These are phyloP conservation scores for Fulica atra DNA, from an alignment of 2,113 vertebrate genomes.

Conservation along the genomic window DNA sequence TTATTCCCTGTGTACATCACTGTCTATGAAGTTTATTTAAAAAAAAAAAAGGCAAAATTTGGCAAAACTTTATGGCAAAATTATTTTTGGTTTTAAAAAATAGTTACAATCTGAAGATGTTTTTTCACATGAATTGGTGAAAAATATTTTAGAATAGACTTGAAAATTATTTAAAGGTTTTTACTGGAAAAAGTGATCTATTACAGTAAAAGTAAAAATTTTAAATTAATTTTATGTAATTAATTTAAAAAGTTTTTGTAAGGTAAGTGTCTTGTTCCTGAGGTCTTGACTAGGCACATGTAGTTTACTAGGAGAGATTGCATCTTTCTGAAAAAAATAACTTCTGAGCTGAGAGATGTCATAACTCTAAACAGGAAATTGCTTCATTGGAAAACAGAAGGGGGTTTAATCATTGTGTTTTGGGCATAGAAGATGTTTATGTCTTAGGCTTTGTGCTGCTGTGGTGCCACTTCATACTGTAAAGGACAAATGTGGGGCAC, in stretches of 20 bases:
- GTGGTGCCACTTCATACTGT: background rate
- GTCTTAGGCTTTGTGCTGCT: background rate
- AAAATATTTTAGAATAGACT: background rate
- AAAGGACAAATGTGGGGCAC: background rate
- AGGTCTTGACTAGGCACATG: background rate
- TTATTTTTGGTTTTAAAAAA: background rate
- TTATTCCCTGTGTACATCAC: background rate
- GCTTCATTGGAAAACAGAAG: background rate
- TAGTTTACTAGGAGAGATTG: background rate
- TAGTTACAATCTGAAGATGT: background rate
- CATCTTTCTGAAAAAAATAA: background rate
- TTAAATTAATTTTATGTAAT: too few relatives aligned
- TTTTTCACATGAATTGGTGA: background rate
- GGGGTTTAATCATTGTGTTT: background rate
- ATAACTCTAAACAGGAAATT: background rate
- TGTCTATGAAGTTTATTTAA: background rate
- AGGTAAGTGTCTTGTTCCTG: background rate
- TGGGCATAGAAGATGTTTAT: background rate
- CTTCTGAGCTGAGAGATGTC: background rate
- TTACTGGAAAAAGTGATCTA: background rate
- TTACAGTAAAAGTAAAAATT: background rate
- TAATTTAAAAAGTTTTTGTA: background rate
- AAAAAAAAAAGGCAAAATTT: background rate
- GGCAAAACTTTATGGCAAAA: background rate
- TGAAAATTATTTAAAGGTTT: background rate